These are phyloP conservation scores for Amphipyra tragopoginis DNA, from an alignment of 2,888 invertebrate genomes.

Conservation along the genomic window DNA sequence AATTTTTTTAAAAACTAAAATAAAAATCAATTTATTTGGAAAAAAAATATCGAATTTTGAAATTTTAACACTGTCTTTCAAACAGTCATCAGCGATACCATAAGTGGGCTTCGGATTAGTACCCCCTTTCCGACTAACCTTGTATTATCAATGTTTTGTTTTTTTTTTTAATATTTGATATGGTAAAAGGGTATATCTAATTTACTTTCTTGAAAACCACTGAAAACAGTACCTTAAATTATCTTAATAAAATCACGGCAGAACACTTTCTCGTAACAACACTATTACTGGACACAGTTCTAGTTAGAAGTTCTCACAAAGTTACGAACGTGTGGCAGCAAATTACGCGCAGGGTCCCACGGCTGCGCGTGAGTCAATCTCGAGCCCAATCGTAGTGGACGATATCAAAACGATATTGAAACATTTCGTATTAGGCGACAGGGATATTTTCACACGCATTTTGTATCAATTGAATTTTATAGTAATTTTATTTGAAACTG, in stretches of 20 bases:
- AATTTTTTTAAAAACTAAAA: too few relatives aligned
- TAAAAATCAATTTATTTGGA: too few relatives aligned
- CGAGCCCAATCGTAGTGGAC: conserved; percentile 59
- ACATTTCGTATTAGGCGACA: conserved; percentile 45
- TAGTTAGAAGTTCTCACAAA: conserved; percentile 52
- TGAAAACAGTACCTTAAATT: too few relatives aligned
- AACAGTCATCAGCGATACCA: too few relatives aligned
- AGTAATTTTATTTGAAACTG: neutral
- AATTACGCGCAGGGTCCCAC: conserved; percentile 60
- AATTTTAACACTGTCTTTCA: too few relatives aligned
- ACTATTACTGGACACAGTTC: conserved; percentile 36
- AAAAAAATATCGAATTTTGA: too few relatives aligned
- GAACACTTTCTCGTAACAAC: conserved; percentile 25
- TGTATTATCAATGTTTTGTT: too few relatives aligned
- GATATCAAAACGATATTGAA: conserved; percentile 57
- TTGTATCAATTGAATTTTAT: conserved; percentile 23
- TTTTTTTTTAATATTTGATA: too few relatives aligned
- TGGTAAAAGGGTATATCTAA: too few relatives aligned
- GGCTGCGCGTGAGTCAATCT: conserved; percentile 70
- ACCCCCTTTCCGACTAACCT: too few relatives aligned
- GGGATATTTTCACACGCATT: conserved; percentile 38
- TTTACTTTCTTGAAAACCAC: too few relatives aligned
- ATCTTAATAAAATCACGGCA: neutral
- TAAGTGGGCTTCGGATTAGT: too few relatives aligned
- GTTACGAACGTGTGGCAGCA: conserved; percentile 56